Evolutionary conservation across 1,140 invertebrate species (phyloP).

Genomic region (Mya arenaria): DNA sequence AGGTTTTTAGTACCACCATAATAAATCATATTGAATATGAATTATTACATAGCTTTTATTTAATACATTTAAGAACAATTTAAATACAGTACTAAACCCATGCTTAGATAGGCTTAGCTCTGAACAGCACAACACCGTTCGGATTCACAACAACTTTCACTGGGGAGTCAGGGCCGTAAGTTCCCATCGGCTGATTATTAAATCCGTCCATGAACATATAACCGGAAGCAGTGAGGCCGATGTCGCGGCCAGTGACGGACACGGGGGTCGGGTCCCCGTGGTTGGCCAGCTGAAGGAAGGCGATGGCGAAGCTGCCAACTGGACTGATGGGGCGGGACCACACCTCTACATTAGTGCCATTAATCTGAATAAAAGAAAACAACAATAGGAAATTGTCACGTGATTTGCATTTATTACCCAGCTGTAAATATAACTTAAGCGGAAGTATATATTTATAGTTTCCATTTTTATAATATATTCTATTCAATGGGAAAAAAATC

Average conservation of each 20-base stretch:
- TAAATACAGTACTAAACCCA: too few relatives aligned
- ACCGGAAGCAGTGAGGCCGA: slow-evolving; percentile 90
- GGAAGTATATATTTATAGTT: too few relatives aligned
- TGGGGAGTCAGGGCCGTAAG: neutral
- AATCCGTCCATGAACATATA: slow-evolving; percentile 89
- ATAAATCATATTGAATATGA: too few relatives aligned
- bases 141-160: slow-evolving; percentile 28
- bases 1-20: too few relatives aligned
- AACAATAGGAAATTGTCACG: too few relatives aligned
- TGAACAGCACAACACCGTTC: slow-evolving; percentile 32
- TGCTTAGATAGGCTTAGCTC: slow-evolving; percentile 11
- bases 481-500: too few relatives aligned
- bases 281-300: slow-evolving; percentile 63
- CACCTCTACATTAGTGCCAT: slow-evolving; percentile 47
- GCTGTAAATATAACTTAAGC: neutral
- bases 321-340: slow-evolving; percentile 69
- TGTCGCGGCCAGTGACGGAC: slow-evolving; percentile 85
- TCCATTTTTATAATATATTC: too few relatives aligned
- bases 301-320: slow-evolving; percentile 62
- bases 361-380: neutral
- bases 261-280: slow-evolving; percentile 31
- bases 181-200: slow-evolving; percentile 81
- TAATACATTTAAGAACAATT: too few relatives aligned
- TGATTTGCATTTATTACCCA: neutral
- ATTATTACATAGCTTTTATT: too few relatives aligned